Evolutionary conservation across 1,140 invertebrate species (phyloP).

Genomic region (Aphaenogaster floridana): DNA sequence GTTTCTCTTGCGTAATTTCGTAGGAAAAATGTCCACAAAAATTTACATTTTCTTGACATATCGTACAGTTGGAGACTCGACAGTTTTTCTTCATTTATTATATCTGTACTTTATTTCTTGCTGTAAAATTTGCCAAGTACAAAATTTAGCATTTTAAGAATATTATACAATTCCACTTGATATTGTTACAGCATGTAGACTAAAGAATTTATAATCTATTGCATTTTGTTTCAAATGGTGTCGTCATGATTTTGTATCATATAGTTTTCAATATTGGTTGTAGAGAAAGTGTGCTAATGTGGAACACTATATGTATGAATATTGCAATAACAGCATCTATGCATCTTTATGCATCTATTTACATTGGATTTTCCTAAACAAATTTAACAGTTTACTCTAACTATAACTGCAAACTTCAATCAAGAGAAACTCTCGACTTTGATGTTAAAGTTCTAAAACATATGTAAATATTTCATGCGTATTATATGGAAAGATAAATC

Average conservation of each 20-base stretch:
- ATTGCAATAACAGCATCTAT: background rate
- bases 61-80: background rate
- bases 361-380: conserved; percentile 34
- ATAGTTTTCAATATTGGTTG: conserved; percentile 2
- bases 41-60: conserved; percentile 8
- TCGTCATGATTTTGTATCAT: background rate
- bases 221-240: background rate
- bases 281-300: background rate
- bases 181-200: background rate
- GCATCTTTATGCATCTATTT: conserved; percentile 38
- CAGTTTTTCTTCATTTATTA: conserved; percentile 9
- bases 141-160: background rate
- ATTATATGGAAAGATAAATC: conserved; percentile 30
- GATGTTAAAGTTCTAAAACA: conserved; percentile 28
- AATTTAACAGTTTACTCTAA: conserved; percentile 46
- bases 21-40: conserved; percentile 25
- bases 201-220: background rate
- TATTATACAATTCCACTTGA: background rate
- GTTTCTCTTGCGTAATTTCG: background rate
- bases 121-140: background rate
- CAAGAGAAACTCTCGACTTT: conserved; percentile 13
- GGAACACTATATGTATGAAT: background rate
- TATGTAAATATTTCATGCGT: conserved; percentile 49
- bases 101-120: background rate
- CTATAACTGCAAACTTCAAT: conserved; percentile 16